phyloP scores from a whole-genome alignment of 2,888 invertebrate species.

The Pemphredon lugubris region DNA sequence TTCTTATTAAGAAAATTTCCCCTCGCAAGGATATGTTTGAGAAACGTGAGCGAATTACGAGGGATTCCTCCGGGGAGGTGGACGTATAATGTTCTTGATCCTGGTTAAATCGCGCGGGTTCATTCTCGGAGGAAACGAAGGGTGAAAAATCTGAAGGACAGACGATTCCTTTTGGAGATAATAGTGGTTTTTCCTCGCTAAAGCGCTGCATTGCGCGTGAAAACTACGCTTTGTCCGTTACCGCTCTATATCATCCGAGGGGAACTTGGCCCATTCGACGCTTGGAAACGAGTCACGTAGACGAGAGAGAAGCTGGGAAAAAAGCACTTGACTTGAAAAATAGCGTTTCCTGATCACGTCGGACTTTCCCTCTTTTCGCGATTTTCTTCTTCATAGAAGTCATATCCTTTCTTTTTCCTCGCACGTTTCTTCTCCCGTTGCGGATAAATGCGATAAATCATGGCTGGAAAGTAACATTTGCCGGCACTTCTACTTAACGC shows the following conservation, averaged over 20 bases:
- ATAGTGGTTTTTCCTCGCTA: background rate
- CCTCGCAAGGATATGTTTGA: too few relatives aligned
- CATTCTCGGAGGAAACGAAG: too few relatives aligned
- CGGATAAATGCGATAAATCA: background rate
- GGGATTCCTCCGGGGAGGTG: too few relatives aligned
- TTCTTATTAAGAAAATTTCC: too few relatives aligned
- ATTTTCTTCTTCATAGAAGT: background rate
- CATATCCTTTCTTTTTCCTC: conserved; percentile 19
- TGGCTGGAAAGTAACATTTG: too few relatives aligned
- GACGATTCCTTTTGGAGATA: too few relatives aligned
- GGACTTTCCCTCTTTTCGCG: conserved; percentile 31
- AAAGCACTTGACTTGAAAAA: conserved; percentile 60
- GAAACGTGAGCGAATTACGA: too few relatives aligned
- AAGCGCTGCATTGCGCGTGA: background rate
- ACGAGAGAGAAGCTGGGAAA: conserved; percentile 51
- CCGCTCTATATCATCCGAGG: background rate
- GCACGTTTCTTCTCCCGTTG: background rate
- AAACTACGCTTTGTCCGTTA: conserved; percentile 1
- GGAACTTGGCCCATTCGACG: background rate
- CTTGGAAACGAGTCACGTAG: conserved; percentile 61
- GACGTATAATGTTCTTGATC: too few relatives aligned
- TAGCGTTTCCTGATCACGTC: conserved; percentile 57
- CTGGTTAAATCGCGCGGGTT: too few relatives aligned
- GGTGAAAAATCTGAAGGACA: too few relatives aligned
- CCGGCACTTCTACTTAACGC: background rate